Evolutionary conservation across 2,888 invertebrate genomes (phyloP).

Genomic region (Pocota personata): DNA sequence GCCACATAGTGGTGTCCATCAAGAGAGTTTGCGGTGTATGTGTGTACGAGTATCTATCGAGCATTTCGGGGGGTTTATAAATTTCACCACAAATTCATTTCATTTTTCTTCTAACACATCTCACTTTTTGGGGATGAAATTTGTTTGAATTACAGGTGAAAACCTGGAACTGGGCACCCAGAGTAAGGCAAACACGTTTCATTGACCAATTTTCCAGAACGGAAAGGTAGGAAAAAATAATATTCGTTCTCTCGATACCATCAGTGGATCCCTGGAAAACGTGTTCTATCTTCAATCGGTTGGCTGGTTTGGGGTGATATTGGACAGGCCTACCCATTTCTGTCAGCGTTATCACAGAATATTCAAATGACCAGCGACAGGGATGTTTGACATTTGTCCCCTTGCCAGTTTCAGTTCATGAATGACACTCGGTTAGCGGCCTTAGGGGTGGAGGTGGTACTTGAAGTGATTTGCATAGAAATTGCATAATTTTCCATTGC

Average conservation of each 20-base stretch:
- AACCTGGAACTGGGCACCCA: background rate
- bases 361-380: conserved; percentile 61
- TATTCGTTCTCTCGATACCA: conserved; percentile 42
- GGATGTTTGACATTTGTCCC: conserved; percentile 41
- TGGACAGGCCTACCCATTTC: conserved; percentile 37
- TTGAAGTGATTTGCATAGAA: conserved; percentile 68
- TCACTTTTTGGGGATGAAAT: background rate
- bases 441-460: conserved; percentile 2
- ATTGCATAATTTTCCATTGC: conserved; percentile 62
- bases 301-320: conserved; percentile 7
- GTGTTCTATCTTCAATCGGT: conserved; percentile 64
- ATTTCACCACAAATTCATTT: conserved; percentile 44
- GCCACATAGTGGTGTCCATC: conserved; percentile 4
- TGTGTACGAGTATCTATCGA: background rate
- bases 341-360: conserved; percentile 65
- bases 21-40: background rate
- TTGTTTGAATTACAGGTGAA: conserved; percentile 41
- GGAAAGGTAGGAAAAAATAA: conserved; percentile 14
- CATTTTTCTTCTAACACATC: conserved; percentile 1
- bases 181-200: conserved; percentile 46
- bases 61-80: conserved; percentile 1
- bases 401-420: conserved; percentile 24
- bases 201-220: conserved; percentile 45
- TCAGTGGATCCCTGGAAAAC: conserved; percentile 28
- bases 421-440: conserved; percentile 25